phyloP scores from a whole-genome alignment of 2,113 vertebrate species.

The Alaudala cheleensis region DNA sequence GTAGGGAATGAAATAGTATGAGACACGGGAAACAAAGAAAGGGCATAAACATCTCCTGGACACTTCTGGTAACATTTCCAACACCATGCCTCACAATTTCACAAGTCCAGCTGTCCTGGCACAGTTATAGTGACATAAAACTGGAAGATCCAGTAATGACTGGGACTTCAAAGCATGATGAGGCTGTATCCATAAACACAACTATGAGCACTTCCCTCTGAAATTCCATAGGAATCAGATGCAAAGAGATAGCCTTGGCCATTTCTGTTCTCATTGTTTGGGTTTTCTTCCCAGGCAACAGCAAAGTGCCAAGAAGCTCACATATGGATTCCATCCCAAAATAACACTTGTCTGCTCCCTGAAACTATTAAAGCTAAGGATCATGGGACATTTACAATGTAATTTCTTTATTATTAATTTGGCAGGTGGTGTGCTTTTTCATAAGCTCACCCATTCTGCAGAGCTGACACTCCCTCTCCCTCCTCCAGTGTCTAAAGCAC shows the following conservation, averaged over 20 bases:
- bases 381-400: neutral
- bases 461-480: neutral
- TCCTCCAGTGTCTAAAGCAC: neutral
- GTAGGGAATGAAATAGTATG: neutral
- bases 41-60: neutral
- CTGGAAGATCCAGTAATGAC: neutral
- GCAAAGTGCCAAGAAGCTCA: constrained; percentile 31
- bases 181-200: neutral
- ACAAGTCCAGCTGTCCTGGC: neutral
- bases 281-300: constrained; percentile 58
- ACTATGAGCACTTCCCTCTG: neutral
- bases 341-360: constrained; percentile 26
- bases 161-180: neutral
- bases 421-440: constrained; percentile 18
- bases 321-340: constrained; percentile 59
- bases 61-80: neutral
- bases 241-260: neutral
- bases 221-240: neutral
- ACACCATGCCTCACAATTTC: neutral
- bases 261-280: constrained; percentile 45
- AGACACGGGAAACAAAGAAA: neutral
- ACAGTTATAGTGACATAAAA: neutral
- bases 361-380: constrained; percentile 44
- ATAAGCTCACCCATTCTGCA: neutral
- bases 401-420: constrained; percentile 60